These are phyloP conservation scores for Syngnathus typhle DNA, from an alignment of 2,113 vertebrate genomes.

Conservation along the genomic window DNA sequence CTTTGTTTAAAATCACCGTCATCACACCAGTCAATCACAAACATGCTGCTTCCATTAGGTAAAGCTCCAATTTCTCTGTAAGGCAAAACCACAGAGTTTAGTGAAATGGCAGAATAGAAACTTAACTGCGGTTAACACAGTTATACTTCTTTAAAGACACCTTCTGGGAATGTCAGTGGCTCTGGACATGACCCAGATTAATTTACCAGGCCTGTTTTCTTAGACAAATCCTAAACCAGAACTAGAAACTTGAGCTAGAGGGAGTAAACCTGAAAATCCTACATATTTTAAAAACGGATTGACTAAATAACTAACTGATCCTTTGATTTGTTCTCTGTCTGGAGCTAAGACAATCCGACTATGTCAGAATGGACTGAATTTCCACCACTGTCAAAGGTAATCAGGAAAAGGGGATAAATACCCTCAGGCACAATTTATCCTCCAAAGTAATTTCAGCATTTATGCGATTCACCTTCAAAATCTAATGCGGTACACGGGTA, in stretches of 20 bases:
- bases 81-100: slow-evolving; percentile 10
- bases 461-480: slow-evolving; percentile 76
- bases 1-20: slow-evolving; percentile 1
- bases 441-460: slow-evolving; percentile 69
- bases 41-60: slow-evolving; percentile 3
- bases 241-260: slow-evolving; percentile 34
- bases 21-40: slow-evolving; percentile 1
- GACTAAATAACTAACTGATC: slow-evolving; percentile 53
- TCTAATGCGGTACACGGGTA: slow-evolving; percentile 69
- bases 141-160: slow-evolving; percentile 30
- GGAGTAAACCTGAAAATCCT: slow-evolving; percentile 53
- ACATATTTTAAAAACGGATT: slow-evolving; percentile 62
- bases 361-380: slow-evolving; percentile 11
- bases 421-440: slow-evolving; percentile 64
- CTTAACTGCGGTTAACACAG: slow-evolving; percentile 10
- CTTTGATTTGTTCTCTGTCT: slow-evolving; percentile 61
- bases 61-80: neutral
- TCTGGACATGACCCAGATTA: slow-evolving; percentile 65
- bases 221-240: slow-evolving; percentile 54
- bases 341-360: slow-evolving; percentile 32
- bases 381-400: slow-evolving; percentile 49
- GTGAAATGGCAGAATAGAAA: slow-evolving; percentile 15
- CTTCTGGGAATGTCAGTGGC: slow-evolving; percentile 55
- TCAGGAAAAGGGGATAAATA: slow-evolving; percentile 17
- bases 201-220: slow-evolving; percentile 59